Conservation (phyloP, 2,797 vertebrate genomes). For the Enteromius treurensis region DNA sequence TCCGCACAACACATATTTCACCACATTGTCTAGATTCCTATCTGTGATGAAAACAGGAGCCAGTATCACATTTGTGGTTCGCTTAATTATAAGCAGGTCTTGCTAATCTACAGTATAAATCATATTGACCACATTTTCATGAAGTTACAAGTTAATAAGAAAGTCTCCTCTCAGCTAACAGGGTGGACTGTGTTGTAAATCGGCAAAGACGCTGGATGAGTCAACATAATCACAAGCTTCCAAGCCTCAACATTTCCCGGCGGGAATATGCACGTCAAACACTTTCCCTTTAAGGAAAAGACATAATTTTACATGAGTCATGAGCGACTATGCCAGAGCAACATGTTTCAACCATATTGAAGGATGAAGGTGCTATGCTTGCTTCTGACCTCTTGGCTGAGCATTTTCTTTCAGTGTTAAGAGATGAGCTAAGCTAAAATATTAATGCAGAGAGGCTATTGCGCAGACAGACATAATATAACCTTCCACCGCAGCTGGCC, state of each 20-base stretch:
- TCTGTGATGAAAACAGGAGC: slow-evolving; percentile 15
- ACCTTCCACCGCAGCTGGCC: slow-evolving; percentile 14
- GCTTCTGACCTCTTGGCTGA: not conserved
- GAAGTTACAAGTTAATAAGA: not conserved
- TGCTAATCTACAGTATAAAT: not conserved
- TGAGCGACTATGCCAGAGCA: slow-evolving; percentile 20
- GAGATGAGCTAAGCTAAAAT: slow-evolving; percentile 27
- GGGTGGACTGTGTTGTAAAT: not conserved
- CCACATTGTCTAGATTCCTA: slow-evolving; percentile 1
- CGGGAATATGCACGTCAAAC: slow-evolving; percentile 3
- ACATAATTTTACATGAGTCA: slow-evolving; percentile 32
- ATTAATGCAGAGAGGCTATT: slow-evolving; percentile 29
- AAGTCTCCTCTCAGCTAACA: not conserved
- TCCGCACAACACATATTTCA: slow-evolving; percentile 3
- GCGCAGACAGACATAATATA: slow-evolving; percentile 7
- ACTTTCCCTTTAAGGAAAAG: slow-evolving; percentile 33
- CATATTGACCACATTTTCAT: not conserved
- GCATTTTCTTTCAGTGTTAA: slow-evolving; percentile 5
- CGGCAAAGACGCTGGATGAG: not conserved
- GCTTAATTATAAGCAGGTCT: not conserved
- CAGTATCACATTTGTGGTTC: not conserved
- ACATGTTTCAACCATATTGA: slow-evolving; percentile 37
- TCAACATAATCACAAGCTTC: not conserved
- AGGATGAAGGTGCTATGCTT: slow-evolving; percentile 21
- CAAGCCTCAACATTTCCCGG: slow-evolving; percentile 3